Evolutionary conservation across 2,888 invertebrate genomes (phyloP), one percentile per base, ranked within the genome.

Genomic region (Hirudinaria manillensis): DNA sequence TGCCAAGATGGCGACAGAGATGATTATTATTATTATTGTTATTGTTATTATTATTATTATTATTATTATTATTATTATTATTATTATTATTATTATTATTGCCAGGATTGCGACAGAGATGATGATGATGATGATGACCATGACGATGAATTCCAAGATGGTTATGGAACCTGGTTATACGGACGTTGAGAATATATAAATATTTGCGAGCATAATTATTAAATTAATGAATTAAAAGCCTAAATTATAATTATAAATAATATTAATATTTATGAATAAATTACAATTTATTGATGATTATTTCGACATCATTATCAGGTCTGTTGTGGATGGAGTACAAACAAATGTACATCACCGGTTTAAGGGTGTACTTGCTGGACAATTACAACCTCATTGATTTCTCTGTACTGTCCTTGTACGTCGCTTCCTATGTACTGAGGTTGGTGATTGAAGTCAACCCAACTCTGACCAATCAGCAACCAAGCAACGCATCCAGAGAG

Each of bases 311-410:
- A 16, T 29, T 1, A 1, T 27, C 81, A 85, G 85, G 85, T 77
- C 79, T 84, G 73, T 78, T 85, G 66, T 84, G 84, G 83, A 84
- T 83, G 79, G 85, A 85, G 78, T 83, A 84, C 80, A 85, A 85
- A 79, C 84, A 85, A 78, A 82, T 85, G 65, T 84, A 85, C 80
- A 81, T 79, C 79, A 82, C 82, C 75, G 85, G 85, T 67, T 81
- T 84, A 38, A 78, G 83, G 36, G 82, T 82, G n/a, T 84, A 84
- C 78, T 79, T 84, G 66, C 82, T 82, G 70, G 83, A 85, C 78
- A 83, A 84, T 77, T 84, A 85, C 79, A 85, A 85, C 79, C 82
- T 82, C 70, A 82, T 85, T 79, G 84, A 84, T 79, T 85, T 84
- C 78, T 81, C 82, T 70, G 83, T 85, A 29, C 80, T 85, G 29